Evolutionary conservation across 2,797 vertebrate genomes (phyloP).

Genomic region (Macropus fuliginosus): DNA sequence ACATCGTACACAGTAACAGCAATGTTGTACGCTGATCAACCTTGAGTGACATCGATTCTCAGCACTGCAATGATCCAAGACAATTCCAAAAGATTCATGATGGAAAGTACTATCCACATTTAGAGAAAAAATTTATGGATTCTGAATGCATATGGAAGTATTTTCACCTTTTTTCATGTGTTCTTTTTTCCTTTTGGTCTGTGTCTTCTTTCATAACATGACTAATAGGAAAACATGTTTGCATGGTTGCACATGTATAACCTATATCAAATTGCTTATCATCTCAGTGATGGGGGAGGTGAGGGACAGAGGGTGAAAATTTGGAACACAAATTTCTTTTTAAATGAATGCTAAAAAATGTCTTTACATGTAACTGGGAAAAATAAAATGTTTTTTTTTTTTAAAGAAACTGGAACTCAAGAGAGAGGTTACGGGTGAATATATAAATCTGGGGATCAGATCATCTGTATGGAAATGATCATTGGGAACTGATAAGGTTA

Average conservation of each 20-base stretch:
- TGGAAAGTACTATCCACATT: neutral
- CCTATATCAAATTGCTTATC: too few relatives aligned
- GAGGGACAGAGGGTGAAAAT: too few relatives aligned
- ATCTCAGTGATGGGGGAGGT: too few relatives aligned
- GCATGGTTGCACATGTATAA: too few relatives aligned
- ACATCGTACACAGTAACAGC: neutral
- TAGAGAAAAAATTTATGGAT: neutral
- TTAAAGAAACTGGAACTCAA: neutral
- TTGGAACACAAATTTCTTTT: too few relatives aligned
- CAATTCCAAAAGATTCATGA: neutral
- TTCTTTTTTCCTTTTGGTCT: neutral
- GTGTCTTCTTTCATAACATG: neutral
- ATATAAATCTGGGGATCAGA: too few relatives aligned
- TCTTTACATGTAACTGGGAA: too few relatives aligned
- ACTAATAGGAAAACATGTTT: neutral
- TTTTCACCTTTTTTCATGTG: neutral
- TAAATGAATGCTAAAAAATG: too few relatives aligned
- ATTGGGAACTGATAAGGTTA: too few relatives aligned
- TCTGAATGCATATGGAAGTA: neutral
- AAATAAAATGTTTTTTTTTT: too few relatives aligned
- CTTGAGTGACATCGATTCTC: neutral
- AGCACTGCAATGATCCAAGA: neutral
- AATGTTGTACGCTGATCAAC: neutral
- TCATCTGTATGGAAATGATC: too few relatives aligned
- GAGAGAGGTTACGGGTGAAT: neutral